A percentile compares a stretch with the other conserved stretches of the same genome.
Conservation (phyloP, 2,113 vertebrate species). For the Eurystomus gularis region DNA sequence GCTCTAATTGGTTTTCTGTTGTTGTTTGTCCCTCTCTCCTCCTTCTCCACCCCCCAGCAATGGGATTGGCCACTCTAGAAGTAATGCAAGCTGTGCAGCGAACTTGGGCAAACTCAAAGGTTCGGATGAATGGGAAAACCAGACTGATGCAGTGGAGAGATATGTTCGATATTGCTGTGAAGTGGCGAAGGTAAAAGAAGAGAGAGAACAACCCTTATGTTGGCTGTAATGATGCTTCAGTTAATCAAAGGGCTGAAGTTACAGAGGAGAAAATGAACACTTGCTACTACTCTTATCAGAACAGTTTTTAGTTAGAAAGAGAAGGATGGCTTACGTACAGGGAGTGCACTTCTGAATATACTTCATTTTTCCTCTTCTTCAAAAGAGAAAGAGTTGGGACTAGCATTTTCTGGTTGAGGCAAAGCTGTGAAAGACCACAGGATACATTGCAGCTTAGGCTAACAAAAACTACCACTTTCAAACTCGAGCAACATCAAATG, state of each 20-base stretch:
- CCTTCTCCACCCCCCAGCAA: conserved; percentile 73
- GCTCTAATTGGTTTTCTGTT: not conserved
- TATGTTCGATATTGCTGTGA: conserved; percentile 98
- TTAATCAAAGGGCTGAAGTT: not conserved
- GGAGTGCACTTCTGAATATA: not conserved
- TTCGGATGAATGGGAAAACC: conserved; percentile 93
- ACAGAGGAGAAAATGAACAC: not conserved
- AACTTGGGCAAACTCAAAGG: conserved; percentile 96
- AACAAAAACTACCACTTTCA: not conserved
- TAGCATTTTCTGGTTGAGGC: not conserved
- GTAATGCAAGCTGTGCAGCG: conserved; percentile 96
- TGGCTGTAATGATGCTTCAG: not conserved
- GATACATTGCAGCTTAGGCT: not conserved
- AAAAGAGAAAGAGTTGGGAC: not conserved
- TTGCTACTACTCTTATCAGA: not conserved
- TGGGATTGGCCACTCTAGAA: conserved; percentile 94
- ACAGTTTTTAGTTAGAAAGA: no score
- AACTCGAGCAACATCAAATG: not conserved
- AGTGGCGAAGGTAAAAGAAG: conserved; percentile 90
- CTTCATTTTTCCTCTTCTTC: not conserved
- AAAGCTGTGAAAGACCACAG: not conserved
- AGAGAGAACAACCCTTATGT: not conserved
- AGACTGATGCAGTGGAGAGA: conserved; percentile 98
- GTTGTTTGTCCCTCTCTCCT: not conserved
- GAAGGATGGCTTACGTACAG: not conserved